These are phyloP conservation scores for Andricus quercusramuli DNA, from an alignment of 2,888 invertebrate genomes.

Conservation along the genomic window DNA sequence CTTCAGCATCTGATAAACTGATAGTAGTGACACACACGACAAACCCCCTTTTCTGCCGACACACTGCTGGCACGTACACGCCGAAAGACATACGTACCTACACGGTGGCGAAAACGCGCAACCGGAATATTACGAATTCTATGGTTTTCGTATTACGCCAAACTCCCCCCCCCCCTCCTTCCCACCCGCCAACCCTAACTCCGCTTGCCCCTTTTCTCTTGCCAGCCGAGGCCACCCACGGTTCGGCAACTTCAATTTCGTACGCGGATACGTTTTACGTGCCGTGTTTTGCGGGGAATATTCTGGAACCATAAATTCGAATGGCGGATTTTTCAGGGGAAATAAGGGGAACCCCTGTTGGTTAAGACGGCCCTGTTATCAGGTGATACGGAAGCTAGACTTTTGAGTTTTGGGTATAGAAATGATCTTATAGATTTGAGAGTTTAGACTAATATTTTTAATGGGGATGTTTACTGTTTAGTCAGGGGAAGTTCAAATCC, in stretches of 20 bases:
- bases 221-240: constrained; percentile 41
- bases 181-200: constrained; percentile 3
- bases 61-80: constrained; percentile 51
- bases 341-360: not conserved
- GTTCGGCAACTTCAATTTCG: constrained; percentile 55
- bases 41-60: constrained; percentile 48
- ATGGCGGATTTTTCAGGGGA: constrained; percentile 52
- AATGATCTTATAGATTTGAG: too few relatives aligned
- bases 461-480: too few relatives aligned
- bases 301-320: constrained; percentile 52
- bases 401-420: not conserved
- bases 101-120: constrained; percentile 52
- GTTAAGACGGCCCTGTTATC: not conserved
- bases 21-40: constrained; percentile 70
- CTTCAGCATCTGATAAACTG: constrained; percentile 75
- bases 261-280: constrained; percentile 55
- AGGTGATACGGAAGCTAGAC: not conserved
- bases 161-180: not conserved
- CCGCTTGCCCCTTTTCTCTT: constrained; percentile 44
- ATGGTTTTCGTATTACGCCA: constrained; percentile 62
- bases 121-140: constrained; percentile 67
- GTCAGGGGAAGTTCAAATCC: too few relatives aligned
- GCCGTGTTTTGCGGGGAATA: constrained; percentile 42
- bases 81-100: constrained; percentile 48
- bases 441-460: too few relatives aligned